Conservation (phyloP, 2,888 invertebrate genomes). For the Cryptocephalus primarius region DNA sequence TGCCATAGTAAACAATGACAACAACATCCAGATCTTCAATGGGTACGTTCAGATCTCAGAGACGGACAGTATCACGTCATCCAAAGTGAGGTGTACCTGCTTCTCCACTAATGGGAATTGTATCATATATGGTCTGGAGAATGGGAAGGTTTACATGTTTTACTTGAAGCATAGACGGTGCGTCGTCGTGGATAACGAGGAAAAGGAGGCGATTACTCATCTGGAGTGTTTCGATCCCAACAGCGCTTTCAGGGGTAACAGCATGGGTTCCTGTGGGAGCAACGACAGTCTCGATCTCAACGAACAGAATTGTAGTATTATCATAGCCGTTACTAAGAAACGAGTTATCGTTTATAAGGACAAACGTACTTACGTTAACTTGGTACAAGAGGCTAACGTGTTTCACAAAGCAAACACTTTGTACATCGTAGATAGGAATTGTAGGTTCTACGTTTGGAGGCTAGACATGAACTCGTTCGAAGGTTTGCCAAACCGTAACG, state of each 20-base stretch:
- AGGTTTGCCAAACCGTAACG: slow-evolving; percentile 1
- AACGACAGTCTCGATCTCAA: slow-evolving; percentile 9
- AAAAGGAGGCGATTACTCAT: slow-evolving; percentile 12
- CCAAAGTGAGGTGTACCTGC: slow-evolving; percentile 21
- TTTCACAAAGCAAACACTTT: slow-evolving; percentile 6
- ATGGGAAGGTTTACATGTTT: slow-evolving; percentile 24
- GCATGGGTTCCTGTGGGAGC: slow-evolving; percentile 7
- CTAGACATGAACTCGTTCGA: slow-evolving; percentile 4
- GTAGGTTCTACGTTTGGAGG: slow-evolving; percentile 9
- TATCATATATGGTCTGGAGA: slow-evolving; percentile 26
- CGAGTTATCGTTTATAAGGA: slow-evolving; percentile 1
- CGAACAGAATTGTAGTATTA: slow-evolving; percentile 2
- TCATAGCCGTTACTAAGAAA: slow-evolving; percentile 5
- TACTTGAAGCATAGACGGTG: slow-evolving; percentile 19
- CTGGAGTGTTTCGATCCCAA: slow-evolving; percentile 17
- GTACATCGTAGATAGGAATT: slow-evolving; percentile 7
- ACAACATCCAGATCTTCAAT: slow-evolving; percentile 21
- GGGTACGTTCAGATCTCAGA: slow-evolving; percentile 23
- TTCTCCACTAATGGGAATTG: slow-evolving; percentile 27
- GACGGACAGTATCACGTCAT: slow-evolving; percentile 13
- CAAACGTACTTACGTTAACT: slow-evolving; percentile 1
- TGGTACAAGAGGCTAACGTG: slow-evolving; percentile 6
- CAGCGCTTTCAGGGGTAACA: slow-evolving; percentile 2
- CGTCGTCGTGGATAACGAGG: background rate
- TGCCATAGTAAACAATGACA: slow-evolving; percentile 18